These are phyloP conservation scores for Corythoichthys haematopterus DNA, from an alignment of 2,113 vertebrate genomes.

Conservation along the genomic window DNA sequence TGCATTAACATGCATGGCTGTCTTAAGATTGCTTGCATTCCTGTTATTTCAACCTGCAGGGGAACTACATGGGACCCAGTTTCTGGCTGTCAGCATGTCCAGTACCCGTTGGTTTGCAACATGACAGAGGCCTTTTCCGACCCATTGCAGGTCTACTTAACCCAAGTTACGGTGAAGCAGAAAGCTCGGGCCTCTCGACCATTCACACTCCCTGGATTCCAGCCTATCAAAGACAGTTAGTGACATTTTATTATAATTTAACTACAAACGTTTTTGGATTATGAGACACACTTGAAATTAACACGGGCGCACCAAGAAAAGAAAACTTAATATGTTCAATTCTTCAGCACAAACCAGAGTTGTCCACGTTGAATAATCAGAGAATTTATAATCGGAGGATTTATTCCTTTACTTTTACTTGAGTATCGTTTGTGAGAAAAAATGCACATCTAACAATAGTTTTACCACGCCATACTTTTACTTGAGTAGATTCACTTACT, in stretches of 20 bases:
- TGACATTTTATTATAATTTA: background rate
- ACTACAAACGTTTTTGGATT: too few relatives aligned
- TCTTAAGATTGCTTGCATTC: background rate
- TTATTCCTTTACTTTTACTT: too few relatives aligned
- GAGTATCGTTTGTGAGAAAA: too few relatives aligned
- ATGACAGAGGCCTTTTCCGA: slow-evolving; percentile 34
- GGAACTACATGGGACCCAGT: slow-evolving; percentile 11
- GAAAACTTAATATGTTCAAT: too few relatives aligned
- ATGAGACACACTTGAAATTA: too few relatives aligned
- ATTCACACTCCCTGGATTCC: rapidly evolving
- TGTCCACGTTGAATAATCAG: too few relatives aligned
- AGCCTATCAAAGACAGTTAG: slow-evolving; percentile 43
- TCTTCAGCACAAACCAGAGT: too few relatives aligned
- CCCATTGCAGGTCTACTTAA: rapidly evolving
- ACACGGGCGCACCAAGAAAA: too few relatives aligned
- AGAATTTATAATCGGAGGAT: too few relatives aligned
- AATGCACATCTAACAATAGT: too few relatives aligned
- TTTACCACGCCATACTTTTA: too few relatives aligned
- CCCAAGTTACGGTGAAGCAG: slow-evolving; percentile 1
- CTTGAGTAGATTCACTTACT: too few relatives aligned
- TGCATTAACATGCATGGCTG: background rate
- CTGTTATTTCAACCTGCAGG: slow-evolving; percentile 17
- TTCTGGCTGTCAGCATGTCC: slow-evolving; percentile 38
- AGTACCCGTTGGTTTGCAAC: slow-evolving; percentile 42
- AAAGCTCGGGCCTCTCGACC: background rate